These are phyloP conservation scores for Tribolium freemani DNA, from an alignment of 2,888 invertebrate genomes.

Conservation along the genomic window DNA sequence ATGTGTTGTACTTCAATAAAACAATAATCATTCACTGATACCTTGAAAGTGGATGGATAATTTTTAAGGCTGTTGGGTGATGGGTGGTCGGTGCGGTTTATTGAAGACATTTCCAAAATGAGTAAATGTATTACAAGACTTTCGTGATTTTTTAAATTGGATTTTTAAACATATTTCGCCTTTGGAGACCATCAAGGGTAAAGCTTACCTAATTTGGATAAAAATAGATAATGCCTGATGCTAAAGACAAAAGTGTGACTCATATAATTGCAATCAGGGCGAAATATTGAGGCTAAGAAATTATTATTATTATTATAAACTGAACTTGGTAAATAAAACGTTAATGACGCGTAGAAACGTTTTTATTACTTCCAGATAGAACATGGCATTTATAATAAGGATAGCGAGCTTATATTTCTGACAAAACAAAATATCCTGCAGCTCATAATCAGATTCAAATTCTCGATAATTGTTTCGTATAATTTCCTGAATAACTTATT, in stretches of 20 bases:
- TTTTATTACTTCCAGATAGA: neutral
- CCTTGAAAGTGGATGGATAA: slow-evolving; percentile 7
- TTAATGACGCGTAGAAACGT: neutral
- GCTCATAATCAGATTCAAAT: too few relatives aligned
- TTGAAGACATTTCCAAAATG: slow-evolving; percentile 20
- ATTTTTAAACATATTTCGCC: neutral
- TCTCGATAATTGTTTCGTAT: too few relatives aligned
- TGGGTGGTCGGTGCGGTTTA: slow-evolving; percentile 14
- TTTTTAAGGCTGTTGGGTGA: slow-evolving; percentile 16
- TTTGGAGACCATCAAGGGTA: neutral
- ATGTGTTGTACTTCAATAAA: slow-evolving; percentile 33
- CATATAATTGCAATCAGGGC: neutral
- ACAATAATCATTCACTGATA: slow-evolving; percentile 34
- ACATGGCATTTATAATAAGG: neutral
- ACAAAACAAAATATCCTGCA: neutral
- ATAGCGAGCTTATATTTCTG: neutral
- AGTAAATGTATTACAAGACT: slow-evolving; percentile 15
- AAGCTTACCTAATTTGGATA: neutral
- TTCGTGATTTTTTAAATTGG: slow-evolving; percentile 28
- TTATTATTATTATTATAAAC: neutral
- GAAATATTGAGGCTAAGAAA: neutral
- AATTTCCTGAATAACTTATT: too few relatives aligned
- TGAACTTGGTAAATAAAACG: neutral
- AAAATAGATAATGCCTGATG: neutral
- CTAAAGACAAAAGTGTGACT: neutral